phyloP scores from a whole-genome alignment of 2,797 vertebrate species.

The Acrocephalus scirpaceus region DNA sequence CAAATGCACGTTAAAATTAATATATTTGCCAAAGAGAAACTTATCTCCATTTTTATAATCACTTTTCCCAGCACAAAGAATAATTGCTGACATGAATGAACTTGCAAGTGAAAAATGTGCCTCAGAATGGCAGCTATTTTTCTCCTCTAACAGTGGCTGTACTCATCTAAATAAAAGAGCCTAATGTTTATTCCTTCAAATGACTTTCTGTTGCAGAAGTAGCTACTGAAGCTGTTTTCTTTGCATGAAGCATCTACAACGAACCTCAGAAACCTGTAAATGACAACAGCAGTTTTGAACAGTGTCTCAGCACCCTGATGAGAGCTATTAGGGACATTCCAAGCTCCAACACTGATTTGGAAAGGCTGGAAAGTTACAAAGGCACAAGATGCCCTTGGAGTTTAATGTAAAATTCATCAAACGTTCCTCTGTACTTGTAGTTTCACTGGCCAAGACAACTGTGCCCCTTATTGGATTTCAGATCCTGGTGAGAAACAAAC shows the following conservation, averaged over 20 bases:
- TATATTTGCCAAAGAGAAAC: neutral
- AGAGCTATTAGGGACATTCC: neutral
- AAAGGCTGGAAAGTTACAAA: neutral
- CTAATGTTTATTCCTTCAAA: neutral
- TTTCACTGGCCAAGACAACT: neutral
- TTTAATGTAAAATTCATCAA: neutral
- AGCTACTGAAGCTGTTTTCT: neutral
- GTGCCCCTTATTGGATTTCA: neutral
- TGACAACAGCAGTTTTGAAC: neutral
- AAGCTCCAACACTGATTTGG: neutral
- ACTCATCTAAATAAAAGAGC: neutral
- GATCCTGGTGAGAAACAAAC: neutral
- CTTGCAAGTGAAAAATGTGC: neutral
- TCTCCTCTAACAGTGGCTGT: neutral
- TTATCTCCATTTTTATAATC: neutral
- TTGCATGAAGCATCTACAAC: neutral
- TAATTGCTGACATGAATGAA: constrained; percentile 3
- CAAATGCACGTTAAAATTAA: neutral
- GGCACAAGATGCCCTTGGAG: neutral
- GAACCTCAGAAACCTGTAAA: neutral
- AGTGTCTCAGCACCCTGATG: neutral
- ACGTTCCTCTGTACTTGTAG: neutral
- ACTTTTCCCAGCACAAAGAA: neutral
- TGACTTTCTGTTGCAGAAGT: neutral
- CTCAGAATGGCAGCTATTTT: neutral